Conservation (phyloP, 2,888 invertebrate genomes). For the Slavum lentiscoides region DNA sequence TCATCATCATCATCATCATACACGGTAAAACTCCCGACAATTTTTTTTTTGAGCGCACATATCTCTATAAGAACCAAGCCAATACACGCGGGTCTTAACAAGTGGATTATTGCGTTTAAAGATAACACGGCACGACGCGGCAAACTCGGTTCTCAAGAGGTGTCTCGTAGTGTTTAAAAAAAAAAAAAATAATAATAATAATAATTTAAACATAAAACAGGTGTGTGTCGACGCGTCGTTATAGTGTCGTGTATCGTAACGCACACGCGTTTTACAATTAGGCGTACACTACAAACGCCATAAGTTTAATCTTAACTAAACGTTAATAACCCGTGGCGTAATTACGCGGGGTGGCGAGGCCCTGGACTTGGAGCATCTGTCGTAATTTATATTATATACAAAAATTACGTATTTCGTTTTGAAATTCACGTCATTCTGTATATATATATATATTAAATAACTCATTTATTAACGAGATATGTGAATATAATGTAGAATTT, state of each 20-base stretch:
- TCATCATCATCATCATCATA: neutral
- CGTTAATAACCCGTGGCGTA: too few relatives aligned
- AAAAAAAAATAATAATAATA: slow-evolving; percentile 1
- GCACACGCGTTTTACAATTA: slow-evolving; percentile 25
- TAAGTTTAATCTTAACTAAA: too few relatives aligned
- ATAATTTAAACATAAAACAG: slow-evolving; percentile 36
- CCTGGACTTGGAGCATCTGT: too few relatives aligned
- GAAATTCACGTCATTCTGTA: too few relatives aligned
- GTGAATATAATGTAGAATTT: too few relatives aligned
- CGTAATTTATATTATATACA: too few relatives aligned
- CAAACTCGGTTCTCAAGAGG: slow-evolving; percentile 26
- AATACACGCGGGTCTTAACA: slow-evolving; percentile 15
- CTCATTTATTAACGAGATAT: too few relatives aligned
- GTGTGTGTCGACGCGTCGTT: slow-evolving; percentile 29
- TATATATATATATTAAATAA: too few relatives aligned
- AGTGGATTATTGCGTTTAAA: slow-evolving; percentile 25
- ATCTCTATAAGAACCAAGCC: slow-evolving; percentile 18
- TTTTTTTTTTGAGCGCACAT: slow-evolving; percentile 18
- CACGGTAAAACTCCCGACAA: slow-evolving; percentile 34
- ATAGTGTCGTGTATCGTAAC: neutral
- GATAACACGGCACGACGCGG: slow-evolving; percentile 28
- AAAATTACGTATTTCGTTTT: too few relatives aligned
- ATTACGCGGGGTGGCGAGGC: too few relatives aligned
- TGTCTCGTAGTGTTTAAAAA: neutral
- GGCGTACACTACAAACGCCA: too few relatives aligned